These are phyloP conservation scores for Germaria angustata DNA, from an alignment of 2,888 invertebrate species.

Conservation along the genomic window DNA sequence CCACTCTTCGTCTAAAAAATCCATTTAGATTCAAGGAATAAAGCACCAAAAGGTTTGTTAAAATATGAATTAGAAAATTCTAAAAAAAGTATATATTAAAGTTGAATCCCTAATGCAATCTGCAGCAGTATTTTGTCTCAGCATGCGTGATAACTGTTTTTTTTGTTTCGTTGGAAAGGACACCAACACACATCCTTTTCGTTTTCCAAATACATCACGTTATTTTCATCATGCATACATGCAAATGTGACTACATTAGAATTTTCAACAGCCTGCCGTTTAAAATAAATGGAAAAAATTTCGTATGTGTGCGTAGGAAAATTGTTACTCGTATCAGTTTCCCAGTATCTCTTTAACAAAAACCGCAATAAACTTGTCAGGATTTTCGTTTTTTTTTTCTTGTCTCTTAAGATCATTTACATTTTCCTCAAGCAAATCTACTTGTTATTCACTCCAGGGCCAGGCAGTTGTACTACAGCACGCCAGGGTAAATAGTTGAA, in stretches of 20 bases:
- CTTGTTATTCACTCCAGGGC: slow-evolving; percentile 64
- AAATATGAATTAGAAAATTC: neutral
- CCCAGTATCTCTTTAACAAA: slow-evolving; percentile 41
- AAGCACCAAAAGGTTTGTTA: neutral
- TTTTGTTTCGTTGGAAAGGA: neutral
- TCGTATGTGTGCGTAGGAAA: slow-evolving; percentile 54
- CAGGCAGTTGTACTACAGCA: slow-evolving; percentile 6
- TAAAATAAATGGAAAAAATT: neutral
- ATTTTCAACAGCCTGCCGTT: slow-evolving; percentile 75
- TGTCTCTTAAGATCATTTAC: slow-evolving; percentile 32
- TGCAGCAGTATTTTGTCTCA: slow-evolving; percentile 60
- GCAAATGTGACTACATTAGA: slow-evolving; percentile 74
- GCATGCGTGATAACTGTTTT: slow-evolving; percentile 54
- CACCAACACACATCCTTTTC: neutral
- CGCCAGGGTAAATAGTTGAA: slow-evolving; percentile 20
- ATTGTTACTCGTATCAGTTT: slow-evolving; percentile 47
- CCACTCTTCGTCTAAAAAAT: no score
- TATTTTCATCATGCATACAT: slow-evolving; percentile 49
- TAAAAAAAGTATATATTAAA: slow-evolving; percentile 30
- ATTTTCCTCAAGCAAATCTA: slow-evolving; percentile 56
- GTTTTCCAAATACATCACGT: slow-evolving; percentile 40
- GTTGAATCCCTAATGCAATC: slow-evolving; percentile 63
- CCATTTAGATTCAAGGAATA: slow-evolving; percentile 6
- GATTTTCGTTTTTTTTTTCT: slow-evolving; percentile 68
- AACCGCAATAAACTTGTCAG: slow-evolving; percentile 72